Percentiles rank a stretch among this genome's conserved stretches.
Conservation (phyloP, 2,888 invertebrate genomes). For the Toxonevra muliebris region DNA sequence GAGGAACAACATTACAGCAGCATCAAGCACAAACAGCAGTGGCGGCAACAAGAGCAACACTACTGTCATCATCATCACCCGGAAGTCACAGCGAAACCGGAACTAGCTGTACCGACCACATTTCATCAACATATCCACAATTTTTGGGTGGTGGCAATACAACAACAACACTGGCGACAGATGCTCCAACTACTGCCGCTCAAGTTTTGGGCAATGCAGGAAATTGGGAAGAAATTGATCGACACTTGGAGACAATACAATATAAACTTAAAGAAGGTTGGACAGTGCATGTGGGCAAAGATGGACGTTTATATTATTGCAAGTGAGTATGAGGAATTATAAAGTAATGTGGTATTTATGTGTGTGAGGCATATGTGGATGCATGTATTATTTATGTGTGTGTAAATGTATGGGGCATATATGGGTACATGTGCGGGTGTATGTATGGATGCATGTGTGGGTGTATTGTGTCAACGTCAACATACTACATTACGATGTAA, state of each 20-base stretch:
- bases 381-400: not conserved
- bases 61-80: constrained; percentile 37
- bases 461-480: not conserved
- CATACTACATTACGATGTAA: not conserved
- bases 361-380: too few species aligned
- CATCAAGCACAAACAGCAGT: constrained; percentile 32
- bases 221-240: constrained; percentile 61
- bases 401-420: not conserved
- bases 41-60: constrained; percentile 25
- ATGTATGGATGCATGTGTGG: not conserved
- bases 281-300: constrained; percentile 81
- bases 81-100: constrained; percentile 53
- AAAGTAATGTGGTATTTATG: not conserved
- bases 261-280: constrained; percentile 75
- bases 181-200: constrained; percentile 35
- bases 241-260: constrained; percentile 69
- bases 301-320: constrained; percentile 88
- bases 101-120: constrained; percentile 33
- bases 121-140: constrained; percentile 11
- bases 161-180: not conserved
- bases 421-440: not conserved
- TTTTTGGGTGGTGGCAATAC: constrained; percentile 18
- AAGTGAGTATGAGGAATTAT: constrained; percentile 74
- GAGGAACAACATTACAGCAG: constrained; percentile 29
- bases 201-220: constrained; percentile 41